phyloP scores from a whole-genome alignment of 2,113 vertebrate genomes.

The Syrmaticus mikado region DNA sequence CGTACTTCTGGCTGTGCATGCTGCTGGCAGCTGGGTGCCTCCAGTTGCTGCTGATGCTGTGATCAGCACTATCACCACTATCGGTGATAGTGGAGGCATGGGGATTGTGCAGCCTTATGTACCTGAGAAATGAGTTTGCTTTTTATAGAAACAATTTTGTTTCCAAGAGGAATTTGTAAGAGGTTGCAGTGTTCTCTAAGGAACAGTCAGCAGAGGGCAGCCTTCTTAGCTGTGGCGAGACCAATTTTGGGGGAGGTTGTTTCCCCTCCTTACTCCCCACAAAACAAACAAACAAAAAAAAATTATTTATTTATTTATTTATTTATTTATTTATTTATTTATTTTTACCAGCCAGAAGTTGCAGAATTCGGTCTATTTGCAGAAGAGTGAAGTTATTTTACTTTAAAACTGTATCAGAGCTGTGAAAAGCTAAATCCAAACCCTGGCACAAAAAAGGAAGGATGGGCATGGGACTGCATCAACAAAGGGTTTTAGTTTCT shows the following conservation, averaged over 20 bases:
- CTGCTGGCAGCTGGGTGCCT: not conserved
- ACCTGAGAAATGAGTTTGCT: not conserved
- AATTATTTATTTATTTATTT: too few relatives aligned
- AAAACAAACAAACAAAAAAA: too few relatives aligned
- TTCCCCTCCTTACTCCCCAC: not conserved
- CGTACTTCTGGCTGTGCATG: not conserved
- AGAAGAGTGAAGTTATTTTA: not conserved
- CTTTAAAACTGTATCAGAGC: not conserved
- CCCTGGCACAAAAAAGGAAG: not conserved
- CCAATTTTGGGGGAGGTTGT: not conserved
- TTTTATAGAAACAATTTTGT: not conserved
- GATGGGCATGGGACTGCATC: not conserved
- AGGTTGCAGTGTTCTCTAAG: not conserved
- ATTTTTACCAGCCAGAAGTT: not conserved
- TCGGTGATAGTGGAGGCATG: rapidly evolving
- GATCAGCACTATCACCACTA: too few relatives aligned
- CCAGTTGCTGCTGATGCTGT: not conserved
- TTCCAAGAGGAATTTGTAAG: not conserved
- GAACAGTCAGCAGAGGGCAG: not conserved
- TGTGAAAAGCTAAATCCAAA: not conserved
- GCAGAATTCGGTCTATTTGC: not conserved
- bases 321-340: too few relatives aligned
- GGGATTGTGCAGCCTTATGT: not conserved
- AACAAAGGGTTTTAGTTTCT: not conserved
- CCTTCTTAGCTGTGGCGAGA: not conserved